A percentile compares a stretch with the other conserved stretches of the same genome.
Evolutionary conservation across 2,113 vertebrate genomes (phyloP).

Genomic region (Scatophagus argus): DNA sequence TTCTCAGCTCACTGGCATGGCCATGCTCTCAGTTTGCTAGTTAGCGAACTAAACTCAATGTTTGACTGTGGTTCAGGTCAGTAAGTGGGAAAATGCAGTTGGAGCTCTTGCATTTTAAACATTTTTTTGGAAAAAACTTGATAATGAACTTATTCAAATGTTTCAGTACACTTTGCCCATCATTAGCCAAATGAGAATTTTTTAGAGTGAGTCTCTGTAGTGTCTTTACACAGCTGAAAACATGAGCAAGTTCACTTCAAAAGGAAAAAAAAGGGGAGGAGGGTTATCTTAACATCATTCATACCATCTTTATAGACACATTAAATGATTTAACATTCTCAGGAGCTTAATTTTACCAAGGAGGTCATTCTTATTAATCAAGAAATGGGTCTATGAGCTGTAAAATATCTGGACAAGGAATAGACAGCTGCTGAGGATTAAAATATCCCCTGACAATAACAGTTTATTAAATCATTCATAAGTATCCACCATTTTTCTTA

Average conservation of each 20-base stretch:
- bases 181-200: conserved; percentile 28
- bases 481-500: conserved; percentile 13
- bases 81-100: too few species aligned
- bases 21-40: too few species aligned
- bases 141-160: too few species aligned
- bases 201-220: conserved; percentile 25
- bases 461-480: conserved; percentile 42
- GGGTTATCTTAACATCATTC: background rate
- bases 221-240: conserved; percentile 14
- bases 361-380: conserved; percentile 27
- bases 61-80: too few species aligned
- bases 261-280: background rate
- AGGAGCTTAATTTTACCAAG: conserved; percentile 55
- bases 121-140: too few species aligned
- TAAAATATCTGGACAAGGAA: conserved; percentile 31
- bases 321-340: conserved; percentile 52
- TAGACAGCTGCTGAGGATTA: conserved; percentile 18
- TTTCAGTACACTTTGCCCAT: too few species aligned
- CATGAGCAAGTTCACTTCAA: conserved; percentile 3
- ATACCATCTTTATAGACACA: conserved; percentile 33
- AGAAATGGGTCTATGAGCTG: conserved; percentile 12
- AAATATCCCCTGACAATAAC: background rate
- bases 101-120: too few species aligned
- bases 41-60: too few species aligned
- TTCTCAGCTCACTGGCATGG: too few species aligned